Conservation (phyloP, 2,113 vertebrate species). For the Athene noctua region DNA sequence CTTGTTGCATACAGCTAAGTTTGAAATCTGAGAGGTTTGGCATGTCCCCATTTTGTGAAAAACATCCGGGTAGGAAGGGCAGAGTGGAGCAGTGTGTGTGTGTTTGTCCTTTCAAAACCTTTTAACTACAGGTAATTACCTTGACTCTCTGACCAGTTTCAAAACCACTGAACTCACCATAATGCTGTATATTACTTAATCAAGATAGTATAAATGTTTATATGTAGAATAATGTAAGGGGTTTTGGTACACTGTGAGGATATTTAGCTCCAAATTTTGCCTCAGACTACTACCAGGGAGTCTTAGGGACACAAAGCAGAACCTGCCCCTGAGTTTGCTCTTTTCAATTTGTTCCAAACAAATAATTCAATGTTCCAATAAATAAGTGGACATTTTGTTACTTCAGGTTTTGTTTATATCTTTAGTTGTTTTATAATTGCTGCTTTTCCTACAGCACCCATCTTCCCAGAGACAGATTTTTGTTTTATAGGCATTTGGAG, state of each 20-base stretch:
- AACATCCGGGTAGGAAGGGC: neutral
- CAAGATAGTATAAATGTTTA: neutral
- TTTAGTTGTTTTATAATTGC: neutral
- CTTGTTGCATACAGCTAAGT: neutral
- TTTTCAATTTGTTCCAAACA: neutral
- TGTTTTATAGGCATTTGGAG: neutral
- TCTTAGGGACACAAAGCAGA: neutral
- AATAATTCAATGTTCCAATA: accelerated
- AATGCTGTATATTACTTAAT: neutral
- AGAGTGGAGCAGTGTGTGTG: neutral
- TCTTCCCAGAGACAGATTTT: neutral
- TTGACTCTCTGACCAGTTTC: neutral
- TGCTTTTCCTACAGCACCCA: neutral
- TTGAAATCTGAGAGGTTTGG: neutral
- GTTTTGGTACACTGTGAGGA: neutral
- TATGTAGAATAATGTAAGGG: neutral
- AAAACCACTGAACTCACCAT: neutral
- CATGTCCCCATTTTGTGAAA: neutral
- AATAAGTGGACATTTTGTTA: neutral
- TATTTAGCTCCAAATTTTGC: neutral
- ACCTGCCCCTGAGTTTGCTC: accelerated
- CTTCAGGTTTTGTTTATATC: neutral
- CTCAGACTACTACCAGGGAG: neutral
- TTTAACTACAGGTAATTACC: neutral
- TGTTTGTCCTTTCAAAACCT: neutral